Base-by-base conservation (phyloP, 2,113 vertebrate genomes). In the Phaethornis superciliosus region DNA sequence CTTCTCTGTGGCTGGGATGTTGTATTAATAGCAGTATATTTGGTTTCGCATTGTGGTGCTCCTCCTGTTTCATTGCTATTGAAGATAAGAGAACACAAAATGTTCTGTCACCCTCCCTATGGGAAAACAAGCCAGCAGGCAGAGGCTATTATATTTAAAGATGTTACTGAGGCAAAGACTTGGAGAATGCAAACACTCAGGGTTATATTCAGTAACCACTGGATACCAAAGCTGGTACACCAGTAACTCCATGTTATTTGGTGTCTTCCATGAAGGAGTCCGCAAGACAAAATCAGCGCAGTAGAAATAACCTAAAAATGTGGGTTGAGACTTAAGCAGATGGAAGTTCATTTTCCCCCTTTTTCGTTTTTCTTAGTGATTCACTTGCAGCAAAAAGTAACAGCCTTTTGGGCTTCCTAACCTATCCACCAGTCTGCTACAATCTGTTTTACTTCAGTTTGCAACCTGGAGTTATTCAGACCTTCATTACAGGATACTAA, bases 21-120 rank as follows among this genome's bases (percentile, higher is more conserved):
- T 96, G 91, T 98, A 98, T 98, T 98, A 98, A 98, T 98, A 98
- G 98, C 97, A 96, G 94, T 97, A 98, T 95, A 97, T 97, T 97
- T 98, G 97, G 97, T 98, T 98, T 98, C 96, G 90, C 96, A 95
- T 96, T 95, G 97, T 97, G 96, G 96, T 85, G 97, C 96, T 97
- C 96, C 96, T 97, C 97, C 96, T 95, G 88, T 94, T 97, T 96
- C 93, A 95, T 78, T 76, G 86, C 96, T 72, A 71, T 40, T 94
- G 93, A 95, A 97, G 98, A 97, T 97, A 97, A 97, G 96, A 88
- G 97, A 96, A 98, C 96, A 97, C 97, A 97, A 93, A 97, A 97
- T 96, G 95, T 97, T 97, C 97, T 86, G 91, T 90, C 93, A 91
- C 95, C 89, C 89, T 95, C 96, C 96, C 94, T 84, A 9, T 27